A percentile compares a stretch with the other conserved stretches of the same genome.
Evolutionary conservation across 1,140 invertebrate genomes (phyloP).

Genomic region (Phthorimaea operculella): DNA sequence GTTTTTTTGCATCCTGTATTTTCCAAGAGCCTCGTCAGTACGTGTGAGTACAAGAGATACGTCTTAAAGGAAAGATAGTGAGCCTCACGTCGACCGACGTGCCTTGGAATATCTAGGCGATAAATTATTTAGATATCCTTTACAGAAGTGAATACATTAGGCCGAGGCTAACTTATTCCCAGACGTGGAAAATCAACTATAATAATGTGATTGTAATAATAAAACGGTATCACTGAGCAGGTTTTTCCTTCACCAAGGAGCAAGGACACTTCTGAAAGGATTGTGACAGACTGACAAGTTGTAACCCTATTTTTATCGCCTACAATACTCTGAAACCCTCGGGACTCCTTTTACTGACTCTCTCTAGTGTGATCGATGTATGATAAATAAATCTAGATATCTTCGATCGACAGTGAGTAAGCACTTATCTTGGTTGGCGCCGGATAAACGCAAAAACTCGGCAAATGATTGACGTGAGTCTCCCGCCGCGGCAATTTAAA

Average conservation of each 20-base stretch:
- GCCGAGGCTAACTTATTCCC: not conserved
- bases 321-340: too few species aligned
- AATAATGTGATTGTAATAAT: not conserved
- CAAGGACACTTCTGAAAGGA: too few species aligned
- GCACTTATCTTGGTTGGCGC: not conserved
- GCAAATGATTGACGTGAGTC: constrained; percentile 16
- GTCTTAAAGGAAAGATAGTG: not conserved
- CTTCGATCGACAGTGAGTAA: not conserved
- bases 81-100: not conserved
- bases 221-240: too few species aligned
- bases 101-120: constrained; percentile 1
- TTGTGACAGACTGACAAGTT: too few species aligned
- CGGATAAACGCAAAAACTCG: constrained; percentile 13
- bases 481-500: constrained; percentile 14
- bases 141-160: not conserved
- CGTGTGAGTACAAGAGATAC: too few species aligned
- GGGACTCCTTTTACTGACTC: too few species aligned
- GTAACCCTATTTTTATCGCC: too few species aligned
- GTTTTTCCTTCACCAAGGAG: too few species aligned
- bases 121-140: constrained; percentile 4
- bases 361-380: too few species aligned
- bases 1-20: too few species aligned
- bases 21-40: not conserved
- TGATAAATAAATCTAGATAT: not conserved
- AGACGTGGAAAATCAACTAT: not conserved